phyloP scores from a whole-genome alignment of 2,888 invertebrate genomes.

The Lasioglossum figueresi region DNA sequence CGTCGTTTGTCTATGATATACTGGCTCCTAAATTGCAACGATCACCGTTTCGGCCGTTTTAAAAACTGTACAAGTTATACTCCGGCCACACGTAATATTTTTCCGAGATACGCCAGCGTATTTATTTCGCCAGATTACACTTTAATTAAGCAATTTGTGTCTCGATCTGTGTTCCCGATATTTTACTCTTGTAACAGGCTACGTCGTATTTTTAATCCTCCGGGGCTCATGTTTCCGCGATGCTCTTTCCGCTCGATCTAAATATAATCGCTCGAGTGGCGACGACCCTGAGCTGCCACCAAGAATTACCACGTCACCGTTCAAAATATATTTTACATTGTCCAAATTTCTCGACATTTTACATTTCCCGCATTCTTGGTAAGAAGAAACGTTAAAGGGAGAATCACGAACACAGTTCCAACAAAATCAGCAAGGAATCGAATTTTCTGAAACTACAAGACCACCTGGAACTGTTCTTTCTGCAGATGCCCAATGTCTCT shows the following conservation, averaged over 20 bases:
- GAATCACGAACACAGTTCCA: too few species aligned
- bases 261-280: too few species aligned
- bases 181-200: background rate
- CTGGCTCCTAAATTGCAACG: background rate
- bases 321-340: too few species aligned
- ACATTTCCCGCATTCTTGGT: too few species aligned
- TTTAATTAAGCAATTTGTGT: background rate
- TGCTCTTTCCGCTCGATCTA: background rate
- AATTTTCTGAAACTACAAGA: background rate
- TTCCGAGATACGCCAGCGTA: background rate
- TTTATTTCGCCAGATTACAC: background rate
- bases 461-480: background rate
- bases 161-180: background rate
- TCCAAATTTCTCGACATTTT: too few species aligned
- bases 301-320: too few species aligned
- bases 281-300: too few species aligned
- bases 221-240: background rate
- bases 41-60: background rate
- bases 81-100: background rate
- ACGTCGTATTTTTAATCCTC: background rate
- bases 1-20: conserved; percentile 2
- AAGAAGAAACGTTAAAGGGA: too few species aligned
- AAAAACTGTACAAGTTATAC: background rate
- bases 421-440: too few species aligned
- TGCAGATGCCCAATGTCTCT: background rate